A percentile compares a stretch with the other conserved stretches of the same genome.
These are phyloP conservation scores for Rhysida immarginata DNA, from an alignment of 1,140 invertebrate genomes.

Conservation along the genomic window DNA sequence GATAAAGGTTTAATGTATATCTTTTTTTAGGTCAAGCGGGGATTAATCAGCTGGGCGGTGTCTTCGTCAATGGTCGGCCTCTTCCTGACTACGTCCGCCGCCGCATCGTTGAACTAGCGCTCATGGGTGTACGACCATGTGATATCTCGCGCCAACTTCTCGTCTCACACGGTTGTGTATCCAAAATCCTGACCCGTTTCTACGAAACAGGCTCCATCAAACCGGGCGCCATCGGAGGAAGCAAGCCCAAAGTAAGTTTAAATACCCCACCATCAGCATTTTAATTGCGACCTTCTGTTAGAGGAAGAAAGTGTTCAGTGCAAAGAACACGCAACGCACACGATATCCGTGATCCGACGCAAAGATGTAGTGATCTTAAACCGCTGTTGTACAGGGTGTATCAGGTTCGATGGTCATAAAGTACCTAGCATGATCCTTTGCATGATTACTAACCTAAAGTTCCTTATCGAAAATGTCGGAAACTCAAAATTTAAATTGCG, in stretches of 20 bases:
- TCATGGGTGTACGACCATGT: slow-evolving; percentile 75
- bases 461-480: too few relatives aligned
- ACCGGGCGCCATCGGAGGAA: slow-evolving; percentile 76
- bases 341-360: too few relatives aligned
- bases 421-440: too few relatives aligned
- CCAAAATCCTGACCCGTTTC: slow-evolving; percentile 91
- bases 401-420: too few relatives aligned
- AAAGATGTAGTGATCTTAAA: too few relatives aligned
- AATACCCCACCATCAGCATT: too few relatives aligned
- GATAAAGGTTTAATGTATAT: slow-evolving; percentile 12
- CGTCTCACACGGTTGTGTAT: slow-evolving; percentile 92
- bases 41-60: slow-evolving; percentile 88
- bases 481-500: too few relatives aligned
- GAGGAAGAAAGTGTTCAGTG: too few relatives aligned
- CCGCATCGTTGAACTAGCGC: slow-evolving; percentile 80
- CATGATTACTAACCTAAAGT: too few relatives aligned
- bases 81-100: slow-evolving; percentile 84
- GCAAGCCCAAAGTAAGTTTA: slow-evolving; percentile 85
- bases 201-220: slow-evolving; percentile 86
- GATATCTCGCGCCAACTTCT: slow-evolving; percentile 87
- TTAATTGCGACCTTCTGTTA: too few relatives aligned
- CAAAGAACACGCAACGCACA: too few relatives aligned
- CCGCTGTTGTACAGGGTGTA: too few relatives aligned
- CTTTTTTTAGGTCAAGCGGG: slow-evolving; percentile 63
- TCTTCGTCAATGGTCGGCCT: slow-evolving; percentile 90